Conservation (phyloP, 2,888 invertebrate genomes). For the Eucera pruinosa region DNA sequence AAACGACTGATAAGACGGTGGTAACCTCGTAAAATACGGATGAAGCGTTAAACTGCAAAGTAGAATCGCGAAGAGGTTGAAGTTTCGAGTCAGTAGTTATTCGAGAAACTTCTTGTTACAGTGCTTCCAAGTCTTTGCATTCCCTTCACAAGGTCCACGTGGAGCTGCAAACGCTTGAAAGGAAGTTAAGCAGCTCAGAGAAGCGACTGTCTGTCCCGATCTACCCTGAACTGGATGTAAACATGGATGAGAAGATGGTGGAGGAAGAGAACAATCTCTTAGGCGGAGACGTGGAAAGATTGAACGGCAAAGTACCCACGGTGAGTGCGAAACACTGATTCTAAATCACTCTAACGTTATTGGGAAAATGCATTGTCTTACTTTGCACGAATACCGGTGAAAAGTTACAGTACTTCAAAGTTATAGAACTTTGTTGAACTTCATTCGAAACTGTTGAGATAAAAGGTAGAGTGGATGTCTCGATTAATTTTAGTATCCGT, state of each 20-base stretch:
- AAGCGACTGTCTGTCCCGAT: constrained; percentile 80
- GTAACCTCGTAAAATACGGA: not conserved
- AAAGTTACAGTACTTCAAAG: too few relatives aligned
- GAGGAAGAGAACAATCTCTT: constrained; percentile 82
- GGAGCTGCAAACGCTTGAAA: constrained; percentile 67
- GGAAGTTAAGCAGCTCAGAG: constrained; percentile 76
- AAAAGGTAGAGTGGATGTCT: too few relatives aligned
- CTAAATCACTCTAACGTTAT: not conserved
- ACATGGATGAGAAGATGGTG: constrained; percentile 73
- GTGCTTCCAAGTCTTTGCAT: constrained; percentile 75
- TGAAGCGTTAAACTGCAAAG: not conserved
- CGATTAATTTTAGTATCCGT: too few relatives aligned
- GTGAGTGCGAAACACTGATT: constrained; percentile 59
- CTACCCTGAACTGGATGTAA: constrained; percentile 77
- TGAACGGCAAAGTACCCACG: constrained; percentile 80
- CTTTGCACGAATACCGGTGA: too few relatives aligned
- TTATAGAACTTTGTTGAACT: too few relatives aligned
- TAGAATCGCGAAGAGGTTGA: not conserved
- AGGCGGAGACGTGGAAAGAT: constrained; percentile 79
- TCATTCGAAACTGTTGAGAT: too few relatives aligned
- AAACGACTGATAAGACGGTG: not conserved
- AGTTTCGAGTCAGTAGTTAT: not conserved
- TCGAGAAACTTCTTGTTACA: constrained; percentile 26
- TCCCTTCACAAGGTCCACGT: constrained; percentile 78
- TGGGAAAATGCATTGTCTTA: too few relatives aligned